phyloP scores from a whole-genome alignment of 2,113 vertebrate species.

The Ameiurus melas region DNA sequence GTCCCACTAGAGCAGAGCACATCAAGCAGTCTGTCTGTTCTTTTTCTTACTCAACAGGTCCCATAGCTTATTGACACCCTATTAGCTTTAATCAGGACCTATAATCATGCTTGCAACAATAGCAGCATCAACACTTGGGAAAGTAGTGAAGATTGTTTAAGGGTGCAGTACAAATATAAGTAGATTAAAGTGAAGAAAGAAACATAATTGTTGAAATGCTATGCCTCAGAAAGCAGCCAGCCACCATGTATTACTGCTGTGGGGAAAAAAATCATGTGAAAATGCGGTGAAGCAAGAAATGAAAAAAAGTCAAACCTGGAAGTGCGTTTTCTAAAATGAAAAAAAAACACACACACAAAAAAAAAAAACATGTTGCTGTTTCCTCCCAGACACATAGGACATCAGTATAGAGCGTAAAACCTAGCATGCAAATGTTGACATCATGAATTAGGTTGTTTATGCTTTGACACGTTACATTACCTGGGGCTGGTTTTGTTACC shows the following conservation, averaged over 20 bases:
- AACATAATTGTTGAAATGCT: neutral
- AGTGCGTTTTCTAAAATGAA: neutral
- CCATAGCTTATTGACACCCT: constrained; percentile 42
- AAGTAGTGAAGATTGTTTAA: constrained; percentile 26
- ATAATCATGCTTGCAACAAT: constrained; percentile 28
- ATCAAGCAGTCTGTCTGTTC: constrained; percentile 43
- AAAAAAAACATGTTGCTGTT: neutral
- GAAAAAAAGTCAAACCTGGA: neutral
- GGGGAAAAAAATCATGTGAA: neutral
- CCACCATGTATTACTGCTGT: neutral
- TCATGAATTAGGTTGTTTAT: neutral
- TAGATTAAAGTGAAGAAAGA: neutral
- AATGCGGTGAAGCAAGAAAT: neutral
- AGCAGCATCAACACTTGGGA: neutral
- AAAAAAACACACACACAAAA: no score
- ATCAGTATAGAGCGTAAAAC: neutral
- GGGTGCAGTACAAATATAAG: neutral
- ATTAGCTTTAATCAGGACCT: constrained; percentile 34
- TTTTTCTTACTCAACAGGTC: constrained; percentile 33
- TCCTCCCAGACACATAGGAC: neutral
- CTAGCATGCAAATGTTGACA: neutral
- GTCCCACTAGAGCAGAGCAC: constrained; percentile 25
- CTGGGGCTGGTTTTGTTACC: neutral
- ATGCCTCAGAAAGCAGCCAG: constrained; percentile 4
- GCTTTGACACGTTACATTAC: neutral